Evolutionary conservation across 2,888 invertebrate genomes (phyloP).

Genomic region (Abrostola tripartita): DNA sequence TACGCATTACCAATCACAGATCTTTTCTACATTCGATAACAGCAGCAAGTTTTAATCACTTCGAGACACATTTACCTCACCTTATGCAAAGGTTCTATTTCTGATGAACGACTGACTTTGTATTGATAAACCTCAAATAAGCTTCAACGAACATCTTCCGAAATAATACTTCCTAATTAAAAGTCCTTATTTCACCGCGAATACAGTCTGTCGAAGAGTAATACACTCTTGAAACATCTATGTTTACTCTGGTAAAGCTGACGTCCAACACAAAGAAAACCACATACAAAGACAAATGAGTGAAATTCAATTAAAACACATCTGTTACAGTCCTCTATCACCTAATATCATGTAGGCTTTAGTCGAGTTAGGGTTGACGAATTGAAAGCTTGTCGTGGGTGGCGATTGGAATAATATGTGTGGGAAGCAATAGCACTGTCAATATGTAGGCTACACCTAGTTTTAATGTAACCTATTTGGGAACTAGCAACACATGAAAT

Average conservation of each 20-base stretch:
- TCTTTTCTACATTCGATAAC: no score
- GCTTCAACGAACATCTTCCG: no score
- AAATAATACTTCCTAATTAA: no score
- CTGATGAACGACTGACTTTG: no score
- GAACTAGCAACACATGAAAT: not conserved
- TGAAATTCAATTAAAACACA: not conserved
- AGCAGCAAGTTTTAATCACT: no score
- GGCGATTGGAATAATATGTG: slow-evolving; percentile 26
- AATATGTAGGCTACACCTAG: slow-evolving; percentile 11
- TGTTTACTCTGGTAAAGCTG: not conserved
- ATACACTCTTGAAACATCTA: no score
- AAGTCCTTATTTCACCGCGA: no score
- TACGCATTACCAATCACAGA: no score
- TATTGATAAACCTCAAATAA: no score
- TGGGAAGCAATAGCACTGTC: slow-evolving; percentile 36
- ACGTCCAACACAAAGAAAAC: slow-evolving; percentile 10
- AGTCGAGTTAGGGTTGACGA: slow-evolving; percentile 35
- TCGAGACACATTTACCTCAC: no score
- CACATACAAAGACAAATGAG: not conserved
- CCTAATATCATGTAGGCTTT: slow-evolving; percentile 4
- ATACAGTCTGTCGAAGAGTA: no score
- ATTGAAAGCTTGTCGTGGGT: slow-evolving; percentile 33
- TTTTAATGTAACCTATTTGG: slow-evolving; percentile 11
- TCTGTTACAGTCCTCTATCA: not conserved
- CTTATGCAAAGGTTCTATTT: no score